Evolutionary conservation across 2,113 vertebrate genomes (phyloP).

Genomic region (Heliornis fulica): DNA sequence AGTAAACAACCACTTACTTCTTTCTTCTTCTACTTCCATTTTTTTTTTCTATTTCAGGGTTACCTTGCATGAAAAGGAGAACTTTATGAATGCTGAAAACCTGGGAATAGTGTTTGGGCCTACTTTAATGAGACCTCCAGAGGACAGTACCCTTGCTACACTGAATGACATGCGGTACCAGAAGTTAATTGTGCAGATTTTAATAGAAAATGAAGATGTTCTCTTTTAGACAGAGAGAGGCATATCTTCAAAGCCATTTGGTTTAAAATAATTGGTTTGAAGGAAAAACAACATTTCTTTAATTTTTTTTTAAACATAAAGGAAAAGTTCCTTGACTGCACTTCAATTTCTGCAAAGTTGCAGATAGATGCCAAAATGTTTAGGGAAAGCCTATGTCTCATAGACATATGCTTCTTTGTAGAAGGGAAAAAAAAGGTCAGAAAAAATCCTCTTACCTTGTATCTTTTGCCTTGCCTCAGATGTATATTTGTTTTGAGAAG

Average conservation of each 20-base stretch:
- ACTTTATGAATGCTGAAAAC: conserved; percentile 96
- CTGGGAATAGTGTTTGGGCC: conserved; percentile 97
- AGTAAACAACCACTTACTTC: not conserved
- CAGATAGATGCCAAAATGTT: conserved; percentile 72
- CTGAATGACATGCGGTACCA: conserved; percentile 98
- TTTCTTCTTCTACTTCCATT: not conserved
- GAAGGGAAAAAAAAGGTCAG: conserved; percentile 63
- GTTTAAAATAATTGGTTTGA: conserved; percentile 44
- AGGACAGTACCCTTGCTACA: conserved; percentile 91
- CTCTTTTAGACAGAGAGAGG: conserved; percentile 82
- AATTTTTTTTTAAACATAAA: conserved; percentile 22
- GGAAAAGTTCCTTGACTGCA: conserved; percentile 57
- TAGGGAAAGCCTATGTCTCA: conserved; percentile 75
- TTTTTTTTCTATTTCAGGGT: conserved; percentile 76
- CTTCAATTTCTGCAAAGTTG: conserved; percentile 71
- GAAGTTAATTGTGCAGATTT: conserved; percentile 93
- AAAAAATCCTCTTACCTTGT: conserved; percentile 50
- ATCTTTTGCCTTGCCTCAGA: conserved; percentile 71
- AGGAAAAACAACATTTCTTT: conserved; percentile 57
- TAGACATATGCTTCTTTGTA: conserved; percentile 74
- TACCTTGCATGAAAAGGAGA: conserved; percentile 93
- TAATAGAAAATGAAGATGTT: conserved; percentile 97
- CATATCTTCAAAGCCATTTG: conserved; percentile 40
- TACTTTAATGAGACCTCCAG: conserved; percentile 94
- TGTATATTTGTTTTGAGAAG: conserved; percentile 73